Evolutionary conservation across 2,113 vertebrate species (phyloP), one percentile per base, ranked within the genome.

Genomic region (Henicopernis longicauda): DNA sequence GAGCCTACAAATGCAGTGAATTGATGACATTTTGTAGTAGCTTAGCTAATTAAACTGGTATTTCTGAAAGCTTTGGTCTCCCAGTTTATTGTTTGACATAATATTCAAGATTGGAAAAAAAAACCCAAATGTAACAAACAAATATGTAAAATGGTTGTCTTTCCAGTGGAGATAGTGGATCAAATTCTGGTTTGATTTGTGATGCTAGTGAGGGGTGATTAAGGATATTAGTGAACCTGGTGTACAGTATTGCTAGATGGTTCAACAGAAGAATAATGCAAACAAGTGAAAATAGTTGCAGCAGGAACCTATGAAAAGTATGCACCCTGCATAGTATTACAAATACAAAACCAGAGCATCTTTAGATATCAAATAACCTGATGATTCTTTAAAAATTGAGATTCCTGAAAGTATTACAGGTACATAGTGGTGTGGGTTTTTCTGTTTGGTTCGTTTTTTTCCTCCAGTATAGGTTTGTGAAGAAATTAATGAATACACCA

Each of bases 41-140:
- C 58, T 77, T 77, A 70, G 52, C 54, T 90, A 73, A 89, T 89
- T 93, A 93, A 84, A 84, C 45, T 76, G 57, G 22, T 61, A 57
- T 83, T 90, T 84, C 59, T 93, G 73, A 79, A 92, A 78, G 49
- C 76, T 87, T 89, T 16, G 10, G 16, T 62, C 36, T 92, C 69
- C 36, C 22, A 62, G 21, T 72, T 95, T 69, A 42, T 57, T 92
- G 59, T 85, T 54, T 63, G 65, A n/a, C 32, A 15, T 61, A 65
- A 67, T 79, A 70, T 9, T 69, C 49, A 42, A 15, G 65, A 49
- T 9, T 23, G 52, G 38, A 38, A 0, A 8, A 50, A 79, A 62
- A 67, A 10, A 0, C 0, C 11, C 19, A 18, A 49, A 73, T 63
- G 26, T 54, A 74, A 40, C 36, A 52, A 73, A 78, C 34, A 8